phyloP scores from a whole-genome alignment of 2,888 invertebrate species.

The Gastracanthus pulcherrimus region DNA sequence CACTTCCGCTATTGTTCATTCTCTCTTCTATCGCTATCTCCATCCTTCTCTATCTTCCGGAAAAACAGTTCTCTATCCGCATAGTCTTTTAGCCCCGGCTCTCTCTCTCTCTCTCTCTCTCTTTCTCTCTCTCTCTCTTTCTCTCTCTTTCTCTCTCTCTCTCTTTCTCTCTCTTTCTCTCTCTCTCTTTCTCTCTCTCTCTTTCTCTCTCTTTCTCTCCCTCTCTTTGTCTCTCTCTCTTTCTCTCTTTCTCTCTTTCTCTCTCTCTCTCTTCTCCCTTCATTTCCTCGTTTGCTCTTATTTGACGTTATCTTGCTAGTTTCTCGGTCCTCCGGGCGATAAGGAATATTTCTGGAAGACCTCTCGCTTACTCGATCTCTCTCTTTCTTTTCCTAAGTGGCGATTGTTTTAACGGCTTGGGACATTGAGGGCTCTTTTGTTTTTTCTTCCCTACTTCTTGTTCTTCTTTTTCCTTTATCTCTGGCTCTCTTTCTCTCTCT shows the following conservation, averaged over 20 bases:
- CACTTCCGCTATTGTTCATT: background rate
- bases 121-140: background rate
- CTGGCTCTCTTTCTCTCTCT: background rate
- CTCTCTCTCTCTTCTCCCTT: background rate
- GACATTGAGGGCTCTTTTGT: slow-evolving; percentile 52
- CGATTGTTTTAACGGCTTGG: slow-evolving; percentile 55
- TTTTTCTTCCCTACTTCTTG: slow-evolving; percentile 5
- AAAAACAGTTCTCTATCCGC: slow-evolving; percentile 19
- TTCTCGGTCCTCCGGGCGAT: slow-evolving; percentile 47
- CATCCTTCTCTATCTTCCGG: background rate
- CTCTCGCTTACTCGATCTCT: slow-evolving; percentile 4
- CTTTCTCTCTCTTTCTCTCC: background rate
- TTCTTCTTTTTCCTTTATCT: slow-evolving; percentile 3
- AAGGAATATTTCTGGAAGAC: slow-evolving; percentile 55
- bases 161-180: slow-evolving; percentile 27
- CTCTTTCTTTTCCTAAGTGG: slow-evolving; percentile 50
- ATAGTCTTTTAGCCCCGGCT: background rate
- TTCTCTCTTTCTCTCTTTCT: background rate
- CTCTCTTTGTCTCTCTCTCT: background rate
- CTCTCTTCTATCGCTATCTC: slow-evolving; percentile 5
- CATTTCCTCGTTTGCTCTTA: slow-evolving; percentile 48
- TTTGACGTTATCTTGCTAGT: slow-evolving; percentile 55
- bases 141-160: slow-evolving; percentile 1
- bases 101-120: background rate
- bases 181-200: slow-evolving; percentile 35